Conservation (phyloP, 2,797 vertebrate species). For the Chelon auratus region DNA sequence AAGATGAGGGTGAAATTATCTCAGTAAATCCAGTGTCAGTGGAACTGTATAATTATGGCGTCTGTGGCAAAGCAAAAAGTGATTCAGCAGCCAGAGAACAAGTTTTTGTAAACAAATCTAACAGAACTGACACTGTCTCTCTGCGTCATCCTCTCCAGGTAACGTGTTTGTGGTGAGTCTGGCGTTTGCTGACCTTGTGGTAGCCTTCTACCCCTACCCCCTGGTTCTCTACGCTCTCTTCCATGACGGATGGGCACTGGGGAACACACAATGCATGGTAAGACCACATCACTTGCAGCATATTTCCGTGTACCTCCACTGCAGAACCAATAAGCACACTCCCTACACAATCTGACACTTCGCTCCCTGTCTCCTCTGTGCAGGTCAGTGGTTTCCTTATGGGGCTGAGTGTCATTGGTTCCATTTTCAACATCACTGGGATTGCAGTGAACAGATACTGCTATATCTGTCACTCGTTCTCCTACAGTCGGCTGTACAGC, state of each 20-base stretch:
- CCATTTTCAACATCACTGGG: conserved; percentile 89
- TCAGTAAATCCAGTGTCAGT: conserved; percentile 18
- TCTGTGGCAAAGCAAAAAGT: conserved; percentile 15
- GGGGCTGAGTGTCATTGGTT: conserved; percentile 89
- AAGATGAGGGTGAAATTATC: conserved; percentile 28
- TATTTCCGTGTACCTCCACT: conserved; percentile 5
- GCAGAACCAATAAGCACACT: background rate
- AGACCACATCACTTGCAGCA: conserved; percentile 21
- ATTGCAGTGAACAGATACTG: conserved; percentile 90
- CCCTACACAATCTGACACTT: conserved; percentile 7
- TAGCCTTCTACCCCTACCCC: conserved; percentile 86
- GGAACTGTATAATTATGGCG: conserved; percentile 12
- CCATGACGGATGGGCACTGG: conserved; percentile 86
- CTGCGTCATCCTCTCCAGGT: conserved; percentile 68
- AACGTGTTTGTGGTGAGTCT: conserved; percentile 87
- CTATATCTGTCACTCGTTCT: conserved; percentile 89
- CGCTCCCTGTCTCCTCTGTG: conserved; percentile 11
- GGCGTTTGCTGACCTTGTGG: conserved; percentile 86
- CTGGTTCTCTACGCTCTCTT: conserved; percentile 86
- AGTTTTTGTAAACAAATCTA: conserved; percentile 14
- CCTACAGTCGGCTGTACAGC: conserved; percentile 87
- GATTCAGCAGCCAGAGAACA: background rate
- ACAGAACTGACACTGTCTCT: conserved; percentile 16
- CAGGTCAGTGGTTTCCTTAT: conserved; percentile 88
- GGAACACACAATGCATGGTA: conserved; percentile 86